Evolutionary conservation across 2,797 vertebrate species (phyloP).

Genomic region (Gouania willdenowi): DNA sequence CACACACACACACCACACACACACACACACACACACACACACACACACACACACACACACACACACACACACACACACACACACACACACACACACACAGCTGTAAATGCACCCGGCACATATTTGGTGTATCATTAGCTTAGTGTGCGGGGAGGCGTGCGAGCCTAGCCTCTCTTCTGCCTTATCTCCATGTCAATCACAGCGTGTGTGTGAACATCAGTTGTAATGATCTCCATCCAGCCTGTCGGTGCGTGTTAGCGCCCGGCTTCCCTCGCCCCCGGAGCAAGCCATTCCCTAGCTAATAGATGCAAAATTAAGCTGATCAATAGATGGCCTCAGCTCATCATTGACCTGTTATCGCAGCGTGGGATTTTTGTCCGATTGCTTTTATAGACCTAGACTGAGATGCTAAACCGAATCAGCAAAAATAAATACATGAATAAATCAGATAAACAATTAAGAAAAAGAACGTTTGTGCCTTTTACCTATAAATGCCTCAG

Average conservation of each 20-base stretch:
- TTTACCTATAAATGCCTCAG: slow-evolving; percentile 32
- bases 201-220: slow-evolving; percentile 76
- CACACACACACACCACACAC: slow-evolving; percentile 5
- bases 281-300: slow-evolving; percentile 73
- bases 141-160: slow-evolving; percentile 71
- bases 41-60: slow-evolving; percentile 11
- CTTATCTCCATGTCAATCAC: slow-evolving; percentile 78
- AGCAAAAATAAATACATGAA: neutral
- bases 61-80: slow-evolving; percentile 13
- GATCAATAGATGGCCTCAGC: slow-evolving; percentile 78
- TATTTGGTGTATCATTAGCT: slow-evolving; percentile 74
- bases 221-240: slow-evolving; percentile 78
- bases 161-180: slow-evolving; percentile 64
- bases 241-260: slow-evolving; percentile 73
- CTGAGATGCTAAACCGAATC: slow-evolving; percentile 32
- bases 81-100: slow-evolving; percentile 16
- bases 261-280: slow-evolving; percentile 71
- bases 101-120: slow-evolving; percentile 48
- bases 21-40: slow-evolving; percentile 8
- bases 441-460: too few species aligned
- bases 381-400: slow-evolving; percentile 26
- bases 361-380: slow-evolving; percentile 71
- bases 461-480: slow-evolving; percentile 26
- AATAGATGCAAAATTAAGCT: slow-evolving; percentile 80
- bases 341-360: slow-evolving; percentile 76